Evolutionary conservation across 2,888 invertebrate species (phyloP).

Genomic region (Ernsta delagoae): DNA sequence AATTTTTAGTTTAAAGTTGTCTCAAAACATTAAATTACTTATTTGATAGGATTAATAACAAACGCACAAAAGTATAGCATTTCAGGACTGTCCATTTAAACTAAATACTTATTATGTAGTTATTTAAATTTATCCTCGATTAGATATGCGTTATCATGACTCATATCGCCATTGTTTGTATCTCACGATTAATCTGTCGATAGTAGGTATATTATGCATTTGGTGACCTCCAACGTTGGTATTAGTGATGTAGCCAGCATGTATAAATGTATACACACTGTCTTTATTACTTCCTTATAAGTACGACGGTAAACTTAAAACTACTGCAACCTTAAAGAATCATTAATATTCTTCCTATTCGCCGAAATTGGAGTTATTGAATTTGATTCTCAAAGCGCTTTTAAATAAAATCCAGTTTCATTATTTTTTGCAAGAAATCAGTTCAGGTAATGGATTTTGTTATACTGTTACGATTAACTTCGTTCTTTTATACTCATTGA

Average conservation of each 20-base stretch:
- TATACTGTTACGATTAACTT: neutral
- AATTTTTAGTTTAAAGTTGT: neutral
- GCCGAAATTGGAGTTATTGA: too few relatives aligned
- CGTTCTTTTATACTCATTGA: too few relatives aligned
- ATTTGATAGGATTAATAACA: neutral
- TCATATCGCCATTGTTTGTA: constrained; percentile 7
- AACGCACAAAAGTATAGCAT: too few relatives aligned
- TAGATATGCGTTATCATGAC: constrained; percentile 30
- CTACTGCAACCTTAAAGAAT: neutral
- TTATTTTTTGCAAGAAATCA: too few relatives aligned
- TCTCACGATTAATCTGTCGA: constrained; percentile 8
- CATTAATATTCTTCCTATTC: too few relatives aligned
- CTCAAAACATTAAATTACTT: neutral
- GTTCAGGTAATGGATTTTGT: neutral
- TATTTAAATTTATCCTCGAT: constrained; percentile 22
- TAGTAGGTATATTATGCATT: constrained; percentile 8
- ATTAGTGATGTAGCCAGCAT: neutral
- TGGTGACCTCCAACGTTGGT: constrained; percentile 10
- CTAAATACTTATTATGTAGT: neutral
- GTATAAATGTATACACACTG: neutral
- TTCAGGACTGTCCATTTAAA: too few relatives aligned
- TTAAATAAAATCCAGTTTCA: too few relatives aligned
- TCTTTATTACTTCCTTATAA: constrained; percentile 17
- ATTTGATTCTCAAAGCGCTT: too few relatives aligned
- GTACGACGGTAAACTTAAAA: neutral